Evolutionary conservation across 1,140 invertebrate genomes (phyloP).

Genomic region (Drusus annulatus): DNA sequence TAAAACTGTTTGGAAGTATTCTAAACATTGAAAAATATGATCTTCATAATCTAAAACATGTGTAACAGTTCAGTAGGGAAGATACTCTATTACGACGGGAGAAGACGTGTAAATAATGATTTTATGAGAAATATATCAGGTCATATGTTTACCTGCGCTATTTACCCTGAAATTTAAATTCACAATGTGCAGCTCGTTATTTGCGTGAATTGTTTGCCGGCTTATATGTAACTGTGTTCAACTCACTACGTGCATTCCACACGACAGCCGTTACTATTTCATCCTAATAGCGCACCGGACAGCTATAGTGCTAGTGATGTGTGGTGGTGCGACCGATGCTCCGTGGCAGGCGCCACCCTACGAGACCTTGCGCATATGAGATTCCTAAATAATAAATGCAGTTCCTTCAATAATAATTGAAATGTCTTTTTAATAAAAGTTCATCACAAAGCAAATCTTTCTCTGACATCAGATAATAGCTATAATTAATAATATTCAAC

Average conservation of each 20-base stretch:
- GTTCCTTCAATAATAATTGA: no score
- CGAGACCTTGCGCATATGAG: no score
- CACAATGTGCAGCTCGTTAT: constrained; percentile 41
- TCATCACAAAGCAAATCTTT: no score
- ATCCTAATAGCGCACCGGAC: not conserved
- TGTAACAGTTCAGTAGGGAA: constrained; percentile 24
- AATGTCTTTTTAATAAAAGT: no score
- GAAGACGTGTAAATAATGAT: constrained; percentile 20
- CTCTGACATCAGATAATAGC: no score
- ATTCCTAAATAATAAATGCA: no score
- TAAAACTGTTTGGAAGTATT: constrained; percentile 31
- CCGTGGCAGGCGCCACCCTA: no score
- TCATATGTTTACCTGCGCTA: constrained; percentile 39
- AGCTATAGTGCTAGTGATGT: no score
- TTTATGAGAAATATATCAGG: constrained; percentile 39
- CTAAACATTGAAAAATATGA: constrained; percentile 30
- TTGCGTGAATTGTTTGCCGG: constrained; percentile 3
- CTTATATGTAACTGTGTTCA: constrained; percentile 4
- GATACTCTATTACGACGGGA: not conserved
- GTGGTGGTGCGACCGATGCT: no score
- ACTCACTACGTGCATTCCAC: not conserved
- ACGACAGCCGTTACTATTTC: not conserved
- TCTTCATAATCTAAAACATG: constrained; percentile 24
- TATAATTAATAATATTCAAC: no score
- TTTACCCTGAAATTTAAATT: constrained; percentile 58